Conservation (phyloP, 2,888 invertebrate species). For the Augiades crinisus region DNA sequence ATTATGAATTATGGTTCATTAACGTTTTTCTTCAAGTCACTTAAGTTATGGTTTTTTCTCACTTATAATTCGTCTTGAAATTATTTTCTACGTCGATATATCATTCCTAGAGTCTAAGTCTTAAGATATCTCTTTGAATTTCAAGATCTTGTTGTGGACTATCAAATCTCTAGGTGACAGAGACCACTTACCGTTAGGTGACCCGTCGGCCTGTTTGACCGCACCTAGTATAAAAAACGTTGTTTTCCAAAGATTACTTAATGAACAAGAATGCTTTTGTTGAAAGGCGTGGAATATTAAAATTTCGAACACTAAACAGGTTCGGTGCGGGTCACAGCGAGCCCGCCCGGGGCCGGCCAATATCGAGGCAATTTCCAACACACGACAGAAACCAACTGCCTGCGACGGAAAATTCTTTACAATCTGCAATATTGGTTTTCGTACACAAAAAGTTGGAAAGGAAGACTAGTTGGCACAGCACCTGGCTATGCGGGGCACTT, state of each 20-base stretch:
- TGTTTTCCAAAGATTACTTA: conserved; percentile 16
- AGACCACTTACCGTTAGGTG: too few species aligned
- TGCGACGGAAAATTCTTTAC: conserved; percentile 18
- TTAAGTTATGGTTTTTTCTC: too few species aligned
- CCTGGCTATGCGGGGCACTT: conserved; percentile 51
- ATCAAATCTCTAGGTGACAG: too few species aligned
- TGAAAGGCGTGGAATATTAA: conserved; percentile 11
- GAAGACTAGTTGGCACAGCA: conserved; percentile 47
- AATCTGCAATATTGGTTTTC: conserved; percentile 25
- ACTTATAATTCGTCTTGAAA: too few species aligned
- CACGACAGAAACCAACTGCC: too few species aligned
- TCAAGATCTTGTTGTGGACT: too few species aligned
- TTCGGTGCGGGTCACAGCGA: conserved; percentile 12
- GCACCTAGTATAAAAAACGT: too few species aligned
- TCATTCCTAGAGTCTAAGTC: too few species aligned
- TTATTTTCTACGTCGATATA: too few species aligned
- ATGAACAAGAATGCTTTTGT: conserved; percentile 17
- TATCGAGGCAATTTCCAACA: conserved; percentile 24
- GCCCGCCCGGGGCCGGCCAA: conserved; percentile 28
- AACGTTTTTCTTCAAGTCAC: too few species aligned
- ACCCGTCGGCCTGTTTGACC: too few species aligned
- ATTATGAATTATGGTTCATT: conserved; percentile 17
- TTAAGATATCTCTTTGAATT: too few species aligned
- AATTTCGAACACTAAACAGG: conserved; percentile 8
- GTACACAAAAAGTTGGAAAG: conserved; percentile 17